phyloP scores from a whole-genome alignment of 2,113 vertebrate species.

The Piprites chloris region DNA sequence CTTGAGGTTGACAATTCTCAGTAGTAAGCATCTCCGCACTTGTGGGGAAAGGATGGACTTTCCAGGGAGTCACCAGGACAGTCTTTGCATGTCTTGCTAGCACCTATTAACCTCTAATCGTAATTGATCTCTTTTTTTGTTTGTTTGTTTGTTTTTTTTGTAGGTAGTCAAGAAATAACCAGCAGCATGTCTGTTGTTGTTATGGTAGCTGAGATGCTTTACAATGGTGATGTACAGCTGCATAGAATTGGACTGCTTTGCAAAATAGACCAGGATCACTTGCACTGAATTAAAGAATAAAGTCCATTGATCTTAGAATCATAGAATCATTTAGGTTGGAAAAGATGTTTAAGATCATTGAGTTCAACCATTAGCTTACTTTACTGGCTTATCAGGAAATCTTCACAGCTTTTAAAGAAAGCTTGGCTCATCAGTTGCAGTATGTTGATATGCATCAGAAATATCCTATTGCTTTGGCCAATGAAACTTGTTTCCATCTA shows the following conservation, averaged over 20 bases:
- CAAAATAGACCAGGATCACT: not conserved
- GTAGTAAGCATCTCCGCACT: not conserved
- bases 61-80: not conserved
- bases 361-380: not conserved
- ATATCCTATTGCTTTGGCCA: not conserved
- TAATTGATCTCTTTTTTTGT: not conserved
- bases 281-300: not conserved
- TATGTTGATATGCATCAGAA: not conserved
- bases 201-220: not conserved
- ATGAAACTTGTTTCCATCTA: not conserved
- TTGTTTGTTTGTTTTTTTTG: not conserved
- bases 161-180: not conserved
- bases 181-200: not conserved
- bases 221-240: not conserved
- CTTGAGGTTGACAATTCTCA: not conserved
- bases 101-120: not conserved
- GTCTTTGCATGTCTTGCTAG: not conserved
- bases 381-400: not conserved
- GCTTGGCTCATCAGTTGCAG: not conserved
- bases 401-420: not conserved
- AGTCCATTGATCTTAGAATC: not conserved
- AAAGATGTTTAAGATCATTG: not conserved
- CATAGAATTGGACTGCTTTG: not conserved
- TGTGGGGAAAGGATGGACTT: not conserved
- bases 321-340: not conserved